phyloP scores from a whole-genome alignment of 1,140 invertebrate species.

The Zaprionus tsacasi region DNA sequence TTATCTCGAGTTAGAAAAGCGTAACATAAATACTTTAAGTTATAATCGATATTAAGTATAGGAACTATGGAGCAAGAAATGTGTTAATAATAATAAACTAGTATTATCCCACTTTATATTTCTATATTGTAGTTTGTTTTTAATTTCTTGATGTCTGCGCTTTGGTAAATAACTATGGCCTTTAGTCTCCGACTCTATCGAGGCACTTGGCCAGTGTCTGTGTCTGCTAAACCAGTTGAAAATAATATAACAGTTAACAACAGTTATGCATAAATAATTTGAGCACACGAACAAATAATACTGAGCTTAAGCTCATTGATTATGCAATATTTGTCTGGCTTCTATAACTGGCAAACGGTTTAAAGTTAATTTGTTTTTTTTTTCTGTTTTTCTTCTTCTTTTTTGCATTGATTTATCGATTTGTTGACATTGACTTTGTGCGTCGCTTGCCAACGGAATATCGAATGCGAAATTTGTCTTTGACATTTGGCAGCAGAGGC shows the following conservation, averaged over 20 bases:
- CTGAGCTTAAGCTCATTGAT: constrained; percentile 20
- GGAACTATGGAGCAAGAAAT: too few species aligned
- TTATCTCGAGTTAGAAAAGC: too few species aligned
- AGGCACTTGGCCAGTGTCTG: neutral
- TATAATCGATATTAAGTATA: too few species aligned
- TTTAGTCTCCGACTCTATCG: neutral
- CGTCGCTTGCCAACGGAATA: constrained; percentile 20
- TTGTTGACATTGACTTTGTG: constrained; percentile 52
- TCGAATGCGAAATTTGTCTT: constrained; percentile 35
- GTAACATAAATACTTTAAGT: too few species aligned
- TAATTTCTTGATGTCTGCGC: too few species aligned
- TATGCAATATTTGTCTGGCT: constrained; percentile 53
- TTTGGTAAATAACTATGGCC: constrained; percentile 1
- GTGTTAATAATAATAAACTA: too few species aligned
- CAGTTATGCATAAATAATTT: constrained; percentile 55
- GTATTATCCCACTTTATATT: too few species aligned
- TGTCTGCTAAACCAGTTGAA: neutral
- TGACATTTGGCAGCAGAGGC: constrained; percentile 24
- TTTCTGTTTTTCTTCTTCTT: neutral
- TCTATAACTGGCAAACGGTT: constrained; percentile 26
- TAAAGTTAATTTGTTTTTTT: constrained; percentile 26
- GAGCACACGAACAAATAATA: neutral
- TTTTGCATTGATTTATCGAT: constrained; percentile 34
- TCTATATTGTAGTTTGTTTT: too few species aligned
- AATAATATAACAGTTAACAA: constrained; percentile 44